A percentile compares a stretch with the other conserved stretches of the same genome.
Evolutionary conservation across 2,888 invertebrate species (phyloP).

Genomic region (Norana najaformis): DNA sequence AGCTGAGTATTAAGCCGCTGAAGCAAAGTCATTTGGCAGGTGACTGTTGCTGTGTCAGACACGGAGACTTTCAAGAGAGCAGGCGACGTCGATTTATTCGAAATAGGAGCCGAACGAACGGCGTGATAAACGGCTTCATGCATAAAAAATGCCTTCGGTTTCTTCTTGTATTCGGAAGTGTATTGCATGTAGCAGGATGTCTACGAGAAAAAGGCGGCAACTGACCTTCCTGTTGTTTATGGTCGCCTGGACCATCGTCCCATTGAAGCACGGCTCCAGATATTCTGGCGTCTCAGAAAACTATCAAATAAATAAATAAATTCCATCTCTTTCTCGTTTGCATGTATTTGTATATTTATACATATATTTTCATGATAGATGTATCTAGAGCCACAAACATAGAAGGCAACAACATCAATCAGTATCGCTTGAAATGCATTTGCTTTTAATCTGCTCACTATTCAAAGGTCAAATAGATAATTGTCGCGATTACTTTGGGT

Average conservation of each 20-base stretch:
- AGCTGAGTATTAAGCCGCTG: too few relatives aligned
- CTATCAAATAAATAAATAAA: conserved; percentile 47
- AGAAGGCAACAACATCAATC: too few relatives aligned
- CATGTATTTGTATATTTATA: background rate
- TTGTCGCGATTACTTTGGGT: too few relatives aligned
- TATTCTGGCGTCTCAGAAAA: conserved; percentile 75
- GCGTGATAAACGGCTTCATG: background rate
- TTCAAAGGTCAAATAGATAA: too few relatives aligned
- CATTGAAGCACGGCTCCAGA: conserved; percentile 82
- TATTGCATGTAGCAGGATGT: background rate
- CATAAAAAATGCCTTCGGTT: background rate
- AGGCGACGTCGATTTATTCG: background rate
- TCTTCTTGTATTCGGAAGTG: background rate
- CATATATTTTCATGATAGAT: background rate
- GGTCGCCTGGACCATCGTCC: conserved; percentile 82
- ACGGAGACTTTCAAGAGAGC: background rate
- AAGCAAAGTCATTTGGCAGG: too few relatives aligned
- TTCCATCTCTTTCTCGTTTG: background rate
- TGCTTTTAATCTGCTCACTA: too few relatives aligned
- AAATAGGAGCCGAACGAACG: background rate
- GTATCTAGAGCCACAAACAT: background rate
- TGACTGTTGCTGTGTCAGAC: too few relatives aligned
- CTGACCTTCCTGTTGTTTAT: conserved; percentile 62
- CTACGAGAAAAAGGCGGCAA: background rate
- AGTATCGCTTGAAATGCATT: too few relatives aligned